Evolutionary conservation across 2,797 vertebrate genomes (phyloP).

Genomic region (Acipenser transmontanus): DNA sequence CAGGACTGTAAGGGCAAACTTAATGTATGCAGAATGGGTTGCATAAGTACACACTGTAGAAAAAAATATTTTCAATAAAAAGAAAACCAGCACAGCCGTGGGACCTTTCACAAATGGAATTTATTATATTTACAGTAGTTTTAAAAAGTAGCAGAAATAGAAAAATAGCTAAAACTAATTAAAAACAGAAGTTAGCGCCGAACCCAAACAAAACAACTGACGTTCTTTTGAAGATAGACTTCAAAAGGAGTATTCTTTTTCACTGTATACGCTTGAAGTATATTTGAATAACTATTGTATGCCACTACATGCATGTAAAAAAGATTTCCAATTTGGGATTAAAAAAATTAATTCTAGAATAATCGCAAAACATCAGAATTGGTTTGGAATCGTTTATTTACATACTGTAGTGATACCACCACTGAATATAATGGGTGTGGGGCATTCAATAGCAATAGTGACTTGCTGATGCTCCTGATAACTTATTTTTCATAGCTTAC

Average conservation of each 20-base stretch:
- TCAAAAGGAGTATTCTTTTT: slow-evolving; percentile 17
- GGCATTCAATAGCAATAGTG: background rate
- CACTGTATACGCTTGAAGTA: slow-evolving; percentile 13
- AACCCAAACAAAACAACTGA: slow-evolving; percentile 30
- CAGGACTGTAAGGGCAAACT: too few species aligned
- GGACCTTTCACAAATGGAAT: slow-evolving; percentile 43
- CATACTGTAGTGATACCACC: slow-evolving; percentile 27
- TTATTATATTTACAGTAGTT: slow-evolving; percentile 58
- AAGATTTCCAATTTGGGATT: slow-evolving; percentile 16
- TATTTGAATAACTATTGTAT: slow-evolving; percentile 11
- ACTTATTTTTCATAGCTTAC: background rate
- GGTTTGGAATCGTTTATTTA: slow-evolving; percentile 18
- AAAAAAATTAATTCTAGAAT: slow-evolving; percentile 8
- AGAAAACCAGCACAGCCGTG: background rate
- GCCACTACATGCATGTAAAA: slow-evolving; percentile 15
- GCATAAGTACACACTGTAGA: background rate
- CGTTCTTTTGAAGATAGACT: slow-evolving; percentile 19
- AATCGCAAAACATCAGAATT: slow-evolving; percentile 16
- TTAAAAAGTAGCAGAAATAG: slow-evolving; percentile 47
- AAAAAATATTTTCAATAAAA: slow-evolving; percentile 1
- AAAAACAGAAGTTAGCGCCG: slow-evolving; percentile 34
- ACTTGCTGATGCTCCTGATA: background rate
- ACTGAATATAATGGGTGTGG: slow-evolving; percentile 10
- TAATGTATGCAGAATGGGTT: too few species aligned
- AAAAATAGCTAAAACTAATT: slow-evolving; percentile 48